Percentiles rank a stretch among this genome's conserved stretches.
Conservation (phyloP, 64 coral and sea anemone genomes). For the Actinia equina region DNA sequence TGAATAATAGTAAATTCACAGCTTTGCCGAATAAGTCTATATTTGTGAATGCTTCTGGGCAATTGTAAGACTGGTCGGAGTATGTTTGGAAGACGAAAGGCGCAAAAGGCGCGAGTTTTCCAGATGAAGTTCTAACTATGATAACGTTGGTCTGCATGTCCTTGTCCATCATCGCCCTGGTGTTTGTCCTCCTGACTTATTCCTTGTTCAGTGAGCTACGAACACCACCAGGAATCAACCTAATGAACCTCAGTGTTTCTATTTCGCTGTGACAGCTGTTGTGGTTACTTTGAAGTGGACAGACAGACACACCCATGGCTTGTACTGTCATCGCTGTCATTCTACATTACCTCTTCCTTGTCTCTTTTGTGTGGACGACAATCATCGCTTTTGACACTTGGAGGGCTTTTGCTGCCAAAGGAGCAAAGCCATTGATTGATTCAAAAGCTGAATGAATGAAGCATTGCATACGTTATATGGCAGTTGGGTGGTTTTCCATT, state of each 20-base stretch:
- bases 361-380: constrained; percentile 40
- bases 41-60: constrained; percentile 11
- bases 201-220: constrained; percentile 3
- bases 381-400: constrained; percentile 54
- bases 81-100: not conserved
- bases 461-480: not conserved
- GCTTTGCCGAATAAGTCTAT: not conserved
- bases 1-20: not conserved
- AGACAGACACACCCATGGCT: not conserved
- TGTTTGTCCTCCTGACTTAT: not conserved
- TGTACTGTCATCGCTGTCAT: constrained; percentile 28
- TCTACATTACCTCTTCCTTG: constrained; percentile 21
- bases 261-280: constrained; percentile 23
- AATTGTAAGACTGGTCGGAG: not conserved
- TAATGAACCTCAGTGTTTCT: constrained; percentile 3
- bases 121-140: not conserved
- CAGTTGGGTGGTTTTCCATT: constrained; percentile 16
- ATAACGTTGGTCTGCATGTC: not conserved
- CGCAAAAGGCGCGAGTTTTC: not conserved
- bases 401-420: constrained; percentile 4
- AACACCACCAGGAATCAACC: constrained; percentile 2
- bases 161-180: not conserved
- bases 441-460: not conserved
- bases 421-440: not conserved
- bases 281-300: constrained; percentile 6